Base-by-base conservation (phyloP, 2,888 invertebrate species). In the Nomada fucata region DNA sequence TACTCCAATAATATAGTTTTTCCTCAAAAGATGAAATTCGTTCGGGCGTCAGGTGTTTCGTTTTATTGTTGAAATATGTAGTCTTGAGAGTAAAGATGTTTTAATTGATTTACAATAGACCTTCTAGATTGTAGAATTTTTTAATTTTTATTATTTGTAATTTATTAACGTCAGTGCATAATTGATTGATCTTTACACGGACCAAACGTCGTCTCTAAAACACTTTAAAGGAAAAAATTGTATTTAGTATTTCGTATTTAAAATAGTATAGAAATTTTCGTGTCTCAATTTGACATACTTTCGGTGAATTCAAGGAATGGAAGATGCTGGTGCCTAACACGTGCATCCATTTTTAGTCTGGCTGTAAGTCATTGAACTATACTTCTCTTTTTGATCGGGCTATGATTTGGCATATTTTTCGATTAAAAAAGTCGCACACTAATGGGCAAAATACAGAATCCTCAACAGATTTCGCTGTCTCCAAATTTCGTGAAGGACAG, bases 301-400 rank as follows among this genome's bases (percentile, higher is more conserved):
- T n/a, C 60, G 7, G 18, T 13, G 42, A 44, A 55, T 26, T 61
- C 23, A 52, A 11, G 2, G 61, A 44, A 23, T 57, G 55, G 63
- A 61, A 70, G 63, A 63, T 26, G 18, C 44, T 3, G 42, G 3
- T 13, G 9, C n/a, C 15, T 50, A 67, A 60, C 59, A 29, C 67
- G 74, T 23, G 52, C 47, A 13, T 59, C 47, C 23, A 47, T 29
- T 59, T 65, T 67, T 55, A 73, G 26, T 44, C 64, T 0, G 26
- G 47, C 60, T 42, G 23, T 23, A 26, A 68, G 52, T 50, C 44
- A 20, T 44, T 20, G 18, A 44, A 36, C 4, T 10, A 10, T 5
- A 4, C n/a, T 11, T 10, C 11, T 42, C 53, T 2, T 15, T 60
- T 52, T n/a, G 36, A 57, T 23, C 10, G 20, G 15, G 9, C 47